Conservation (phyloP, 2,888 invertebrate genomes). For the Boloria euphrosyne region DNA sequence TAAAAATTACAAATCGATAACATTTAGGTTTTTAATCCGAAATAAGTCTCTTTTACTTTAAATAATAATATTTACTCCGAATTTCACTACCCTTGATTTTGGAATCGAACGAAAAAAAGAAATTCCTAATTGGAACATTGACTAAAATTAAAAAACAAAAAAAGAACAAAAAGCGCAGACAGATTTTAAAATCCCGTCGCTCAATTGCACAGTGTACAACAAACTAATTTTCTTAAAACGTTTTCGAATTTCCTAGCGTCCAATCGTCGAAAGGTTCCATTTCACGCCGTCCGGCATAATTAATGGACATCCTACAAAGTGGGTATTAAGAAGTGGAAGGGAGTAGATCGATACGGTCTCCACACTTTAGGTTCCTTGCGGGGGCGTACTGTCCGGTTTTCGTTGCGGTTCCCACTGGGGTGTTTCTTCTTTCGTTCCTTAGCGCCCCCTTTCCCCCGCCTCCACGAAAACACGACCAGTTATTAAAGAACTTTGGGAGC, state of each 20-base stretch:
- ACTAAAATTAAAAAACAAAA: constrained; percentile 2
- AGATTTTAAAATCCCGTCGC: constrained; percentile 34
- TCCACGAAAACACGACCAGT: constrained; percentile 52
- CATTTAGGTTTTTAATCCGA: too few species aligned
- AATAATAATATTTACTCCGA: too few species aligned
- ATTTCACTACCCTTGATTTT: background rate
- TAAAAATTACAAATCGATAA: too few species aligned
- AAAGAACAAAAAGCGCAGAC: constrained; percentile 1
- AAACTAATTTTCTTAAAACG: constrained; percentile 49
- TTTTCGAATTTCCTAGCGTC: constrained; percentile 47
- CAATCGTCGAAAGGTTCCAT: constrained; percentile 58
- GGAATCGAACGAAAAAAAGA: background rate
- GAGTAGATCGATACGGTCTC: constrained; percentile 68
- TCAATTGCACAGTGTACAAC: constrained; percentile 46
- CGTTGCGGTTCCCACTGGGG: constrained; percentile 53
- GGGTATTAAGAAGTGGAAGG: constrained; percentile 74
- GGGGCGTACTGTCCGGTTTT: constrained; percentile 53
- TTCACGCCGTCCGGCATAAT: constrained; percentile 66
- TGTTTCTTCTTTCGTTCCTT: constrained; percentile 78
- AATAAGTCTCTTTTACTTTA: too few species aligned
- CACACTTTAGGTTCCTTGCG: constrained; percentile 68
- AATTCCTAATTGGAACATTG: background rate
- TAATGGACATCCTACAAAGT: constrained; percentile 75
- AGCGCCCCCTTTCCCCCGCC: constrained; percentile 48
- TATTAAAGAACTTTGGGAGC: constrained; percentile 58